A percentile compares a stretch with the other conserved stretches of the same genome.
These are phyloP conservation scores for Aspiorhynchus laticeps DNA, from an alignment of 2,113 vertebrate species.

Conservation along the genomic window DNA sequence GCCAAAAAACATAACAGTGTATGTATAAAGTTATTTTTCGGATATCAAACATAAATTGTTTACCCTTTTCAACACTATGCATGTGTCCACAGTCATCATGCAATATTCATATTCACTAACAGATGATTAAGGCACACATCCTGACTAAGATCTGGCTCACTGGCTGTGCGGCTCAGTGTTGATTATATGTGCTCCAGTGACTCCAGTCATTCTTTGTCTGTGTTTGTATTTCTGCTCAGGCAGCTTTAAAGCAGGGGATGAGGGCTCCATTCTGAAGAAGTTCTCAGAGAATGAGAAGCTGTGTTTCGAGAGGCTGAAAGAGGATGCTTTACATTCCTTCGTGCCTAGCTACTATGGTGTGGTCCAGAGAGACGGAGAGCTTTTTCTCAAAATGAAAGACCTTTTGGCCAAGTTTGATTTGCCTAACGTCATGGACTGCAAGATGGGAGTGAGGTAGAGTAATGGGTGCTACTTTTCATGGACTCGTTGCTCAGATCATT, in stretches of 20 bases:
- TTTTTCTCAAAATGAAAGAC: constrained; percentile 91
- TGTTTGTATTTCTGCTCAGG: constrained; percentile 72
- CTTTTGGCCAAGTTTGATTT: constrained; percentile 87
- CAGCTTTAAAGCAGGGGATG: constrained; percentile 92
- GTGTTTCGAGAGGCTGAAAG: constrained; percentile 86
- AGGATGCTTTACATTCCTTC: constrained; percentile 80
- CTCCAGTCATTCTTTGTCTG: background rate
- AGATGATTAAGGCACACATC: background rate
- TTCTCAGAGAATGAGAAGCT: constrained; percentile 89
- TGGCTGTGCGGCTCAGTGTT: background rate
- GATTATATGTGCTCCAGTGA: constrained; percentile 21
- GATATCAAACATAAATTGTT: background rate
- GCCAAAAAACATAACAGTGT: background rate
- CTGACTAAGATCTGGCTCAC: background rate
- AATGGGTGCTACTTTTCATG: background rate
- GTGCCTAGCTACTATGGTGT: constrained; percentile 89
- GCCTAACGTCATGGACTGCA: constrained; percentile 97
- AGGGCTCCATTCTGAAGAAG: constrained; percentile 93
- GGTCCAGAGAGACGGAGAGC: constrained; percentile 90
- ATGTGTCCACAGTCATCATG: background rate
- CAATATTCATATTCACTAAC: background rate
- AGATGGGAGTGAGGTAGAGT: constrained; percentile 82
- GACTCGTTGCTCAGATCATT: background rate
- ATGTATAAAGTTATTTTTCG: background rate
- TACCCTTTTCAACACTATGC: background rate